These are phyloP conservation scores for Apamea anceps DNA, from an alignment of 2,888 invertebrate species.

Conservation along the genomic window DNA sequence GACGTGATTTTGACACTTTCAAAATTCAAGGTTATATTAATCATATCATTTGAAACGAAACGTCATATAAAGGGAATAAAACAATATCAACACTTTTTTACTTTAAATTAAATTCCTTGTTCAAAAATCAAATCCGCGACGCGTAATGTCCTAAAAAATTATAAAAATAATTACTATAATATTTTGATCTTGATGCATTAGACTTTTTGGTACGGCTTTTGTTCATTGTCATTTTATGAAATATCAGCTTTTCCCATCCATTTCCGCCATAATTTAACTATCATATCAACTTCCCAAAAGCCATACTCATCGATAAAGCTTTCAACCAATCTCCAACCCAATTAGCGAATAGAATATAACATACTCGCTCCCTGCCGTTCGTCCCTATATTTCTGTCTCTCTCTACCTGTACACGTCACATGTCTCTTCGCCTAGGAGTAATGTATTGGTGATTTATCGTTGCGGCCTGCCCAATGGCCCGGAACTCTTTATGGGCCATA, in stretches of 20 bases:
- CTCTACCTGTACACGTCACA: conserved; percentile 57
- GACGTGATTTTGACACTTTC: no score
- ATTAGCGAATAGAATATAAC: conserved; percentile 61
- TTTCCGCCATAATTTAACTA: conserved; percentile 14
- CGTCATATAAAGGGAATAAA: no score
- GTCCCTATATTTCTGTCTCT: conserved; percentile 26
- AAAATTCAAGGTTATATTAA: no score
- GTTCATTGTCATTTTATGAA: not conserved
- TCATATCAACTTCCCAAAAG: conserved; percentile 11
- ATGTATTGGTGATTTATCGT: conserved; percentile 81
- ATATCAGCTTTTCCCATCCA: not conserved
- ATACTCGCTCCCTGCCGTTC: conserved; percentile 38
- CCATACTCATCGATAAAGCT: conserved; percentile 36
- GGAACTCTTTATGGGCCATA: conserved; percentile 71
- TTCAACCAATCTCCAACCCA: conserved; percentile 56
- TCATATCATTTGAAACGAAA: no score
- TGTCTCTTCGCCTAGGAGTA: conserved; percentile 69
- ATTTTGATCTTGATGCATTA: no score
- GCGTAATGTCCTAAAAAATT: no score
- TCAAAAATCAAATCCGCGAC: no score
- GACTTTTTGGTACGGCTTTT: no score
- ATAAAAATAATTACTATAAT: no score
- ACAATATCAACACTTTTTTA: no score
- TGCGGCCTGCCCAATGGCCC: conserved; percentile 75
- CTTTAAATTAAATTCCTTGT: no score